Evolutionary conservation across 2,888 invertebrate genomes (phyloP).

Genomic region (Euspilapteryx auroguttella): DNA sequence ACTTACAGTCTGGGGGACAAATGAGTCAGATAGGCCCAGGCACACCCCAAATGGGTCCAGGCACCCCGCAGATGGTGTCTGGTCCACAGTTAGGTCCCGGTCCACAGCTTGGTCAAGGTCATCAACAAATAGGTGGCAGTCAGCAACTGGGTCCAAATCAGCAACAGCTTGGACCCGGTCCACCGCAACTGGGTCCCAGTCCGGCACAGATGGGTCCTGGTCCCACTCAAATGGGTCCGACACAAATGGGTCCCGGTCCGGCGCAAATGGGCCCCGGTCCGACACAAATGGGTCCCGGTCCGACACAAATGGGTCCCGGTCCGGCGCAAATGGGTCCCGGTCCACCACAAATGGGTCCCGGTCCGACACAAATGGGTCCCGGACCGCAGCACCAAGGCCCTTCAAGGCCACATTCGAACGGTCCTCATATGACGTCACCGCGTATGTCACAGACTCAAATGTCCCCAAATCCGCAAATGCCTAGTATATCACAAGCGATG

Average conservation of each 20-base stretch:
- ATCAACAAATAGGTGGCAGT: constrained; percentile 11
- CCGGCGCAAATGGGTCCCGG: constrained; percentile 22
- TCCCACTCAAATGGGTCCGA: constrained; percentile 4
- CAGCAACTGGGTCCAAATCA: constrained; percentile 23
- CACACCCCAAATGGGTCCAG: constrained; percentile 17
- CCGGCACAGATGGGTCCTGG: constrained; percentile 8
- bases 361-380: constrained; percentile 10
- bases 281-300: constrained; percentile 19
- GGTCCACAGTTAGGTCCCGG: no score
- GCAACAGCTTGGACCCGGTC: constrained; percentile 25
- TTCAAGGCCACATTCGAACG: no score
- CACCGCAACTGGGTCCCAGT: constrained; percentile 21
- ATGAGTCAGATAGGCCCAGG: constrained; percentile 14
- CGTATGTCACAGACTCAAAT: constrained; percentile 44
- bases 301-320: constrained; percentile 26
- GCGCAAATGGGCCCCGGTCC: not conserved
- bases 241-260: not conserved
- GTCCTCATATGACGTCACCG: constrained; percentile 42
- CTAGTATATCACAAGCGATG: constrained; percentile 39
- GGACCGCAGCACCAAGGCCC: no score
- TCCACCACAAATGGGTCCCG: constrained; percentile 8
- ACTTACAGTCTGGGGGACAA: constrained; percentile 8
- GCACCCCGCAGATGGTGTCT: constrained; percentile 5
- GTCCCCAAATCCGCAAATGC: constrained; percentile 49
- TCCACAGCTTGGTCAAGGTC: no score